Base-by-base conservation (phyloP, 2,113 vertebrate genomes). In the Ranitomeya imitator region DNA sequence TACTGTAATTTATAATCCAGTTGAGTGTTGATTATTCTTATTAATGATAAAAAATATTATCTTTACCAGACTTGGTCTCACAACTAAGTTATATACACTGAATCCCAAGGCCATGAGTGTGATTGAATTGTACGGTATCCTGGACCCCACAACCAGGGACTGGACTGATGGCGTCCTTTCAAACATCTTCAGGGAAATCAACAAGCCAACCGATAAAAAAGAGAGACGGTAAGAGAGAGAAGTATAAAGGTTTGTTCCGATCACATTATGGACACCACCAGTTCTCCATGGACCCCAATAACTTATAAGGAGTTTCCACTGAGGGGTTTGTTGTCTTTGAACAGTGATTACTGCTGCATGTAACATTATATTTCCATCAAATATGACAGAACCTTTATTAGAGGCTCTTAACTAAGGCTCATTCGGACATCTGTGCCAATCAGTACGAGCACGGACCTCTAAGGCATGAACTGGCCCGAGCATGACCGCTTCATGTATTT, bases 81-180 rank as follows among this genome's bases (percentile, higher is more conserved):
- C 93, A 45, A 99, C 98, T 57, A 99, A 97, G 91, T 85, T 99
- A 87, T 96, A 97, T 85, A 92, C 93, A 3, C 92, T 99, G 91
- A 99, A 99, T 92, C 96, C 98, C 79, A 99, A 99, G 94, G 98
- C 98, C 2, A 93, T 99, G 94, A 99, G 96, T 61, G 98, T 99
- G 86, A 96, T 95, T 76, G 98, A 99, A 90, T 94, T 99, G 3
- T 99, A 99, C 0, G 98, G 98, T 83, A 92, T 97, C 90, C 94
- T 99, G 91, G 98, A 99, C 89, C 97, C 97, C 12, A 92, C 93
- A 86, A 97, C 98, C 0, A 94, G 97, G 52, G 97, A 99, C 93
- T 99, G 98, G 98, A 98, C 97, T 0, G 98, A 99, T 60, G 98
- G 98, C 85, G 97, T 99, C 85, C 91, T 99, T 90, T 99, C 98